phyloP scores from a whole-genome alignment of 92 coral and sea anemone genomes.

The Zoanthus sansibaricus region DNA sequence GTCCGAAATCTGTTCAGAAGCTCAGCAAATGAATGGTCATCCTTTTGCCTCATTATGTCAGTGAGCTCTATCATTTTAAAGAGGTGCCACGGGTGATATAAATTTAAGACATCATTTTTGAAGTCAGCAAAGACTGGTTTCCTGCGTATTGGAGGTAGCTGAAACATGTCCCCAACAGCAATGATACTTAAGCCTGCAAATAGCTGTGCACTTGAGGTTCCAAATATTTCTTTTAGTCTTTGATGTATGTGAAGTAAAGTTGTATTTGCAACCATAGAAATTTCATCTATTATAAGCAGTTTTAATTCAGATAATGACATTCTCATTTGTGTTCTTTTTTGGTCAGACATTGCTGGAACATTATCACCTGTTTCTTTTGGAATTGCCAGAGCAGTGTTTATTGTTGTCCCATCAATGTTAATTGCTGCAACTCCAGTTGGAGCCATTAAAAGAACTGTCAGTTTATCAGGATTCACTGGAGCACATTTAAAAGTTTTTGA shows the following conservation, averaged over 20 bases:
- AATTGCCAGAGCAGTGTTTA: background rate
- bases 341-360: slow-evolving; percentile 70
- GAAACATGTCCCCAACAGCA: slow-evolving; percentile 66
- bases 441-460: slow-evolving; percentile 70
- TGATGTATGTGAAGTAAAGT: too few relatives aligned
- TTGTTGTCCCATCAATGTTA: too few relatives aligned
- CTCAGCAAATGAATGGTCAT: slow-evolving; percentile 44
- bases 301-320: slow-evolving; percentile 53
- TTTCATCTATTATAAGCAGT: slow-evolving; percentile 21
- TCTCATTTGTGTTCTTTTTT: slow-evolving; percentile 7
- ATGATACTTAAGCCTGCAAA: background rate
- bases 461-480: slow-evolving; percentile 58
- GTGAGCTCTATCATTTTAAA: slow-evolving; percentile 27
- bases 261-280: too few relatives aligned
- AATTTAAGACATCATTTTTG: too few relatives aligned
- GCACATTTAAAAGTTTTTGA: slow-evolving; percentile 37
- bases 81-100: slow-evolving; percentile 60
- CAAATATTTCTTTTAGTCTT: background rate
- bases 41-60: slow-evolving; percentile 75
- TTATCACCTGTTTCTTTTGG: slow-evolving; percentile 21
- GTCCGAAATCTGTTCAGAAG: slow-evolving; percentile 72
- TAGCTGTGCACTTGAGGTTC: slow-evolving; percentile 52
- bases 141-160: slow-evolving; percentile 60
- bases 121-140: too few relatives aligned
- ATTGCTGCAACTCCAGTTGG: slow-evolving; percentile 39